Evolutionary conservation across 2,797 vertebrate species (phyloP).

Genomic region (Meda fulgida): DNA sequence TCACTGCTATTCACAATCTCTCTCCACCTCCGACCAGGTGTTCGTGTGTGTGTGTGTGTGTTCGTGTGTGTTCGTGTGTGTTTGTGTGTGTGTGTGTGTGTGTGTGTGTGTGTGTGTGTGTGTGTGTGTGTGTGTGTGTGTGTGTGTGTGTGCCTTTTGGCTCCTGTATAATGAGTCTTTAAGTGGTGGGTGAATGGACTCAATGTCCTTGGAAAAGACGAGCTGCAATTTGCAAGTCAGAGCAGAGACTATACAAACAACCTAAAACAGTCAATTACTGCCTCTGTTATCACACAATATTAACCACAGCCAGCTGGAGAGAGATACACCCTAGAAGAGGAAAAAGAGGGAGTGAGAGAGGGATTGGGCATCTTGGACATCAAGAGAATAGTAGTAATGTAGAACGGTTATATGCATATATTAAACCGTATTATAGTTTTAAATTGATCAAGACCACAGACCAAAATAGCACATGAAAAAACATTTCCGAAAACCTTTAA

Average conservation of each 20-base stretch:
- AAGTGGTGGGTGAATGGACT: constrained; percentile 56
- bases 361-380: not conserved
- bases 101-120: constrained; percentile 60
- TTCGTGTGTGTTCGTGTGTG: constrained; percentile 25
- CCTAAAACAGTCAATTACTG: constrained; percentile 69
- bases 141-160: constrained; percentile 49
- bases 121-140: constrained; percentile 56
- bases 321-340: constrained; percentile 24
- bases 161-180: constrained; percentile 59
- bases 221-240: constrained; percentile 59
- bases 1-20: constrained; percentile 33
- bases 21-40: constrained; percentile 74
- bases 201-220: constrained; percentile 63
- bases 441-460: not conserved
- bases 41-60: constrained; percentile 57
- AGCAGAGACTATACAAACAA: constrained; percentile 60
- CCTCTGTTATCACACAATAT: constrained; percentile 67
- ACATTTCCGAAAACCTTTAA: not conserved
- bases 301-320: constrained; percentile 63
- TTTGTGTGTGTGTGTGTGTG: constrained; percentile 67
- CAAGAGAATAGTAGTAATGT: constrained; percentile 21
- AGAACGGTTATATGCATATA: not conserved
- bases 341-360: constrained; percentile 18
- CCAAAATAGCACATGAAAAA: constrained; percentile 3
- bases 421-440: not conserved